Evolutionary conservation across 1,140 invertebrate genomes (phyloP).

Genomic region (Eulimnadia texana): DNA sequence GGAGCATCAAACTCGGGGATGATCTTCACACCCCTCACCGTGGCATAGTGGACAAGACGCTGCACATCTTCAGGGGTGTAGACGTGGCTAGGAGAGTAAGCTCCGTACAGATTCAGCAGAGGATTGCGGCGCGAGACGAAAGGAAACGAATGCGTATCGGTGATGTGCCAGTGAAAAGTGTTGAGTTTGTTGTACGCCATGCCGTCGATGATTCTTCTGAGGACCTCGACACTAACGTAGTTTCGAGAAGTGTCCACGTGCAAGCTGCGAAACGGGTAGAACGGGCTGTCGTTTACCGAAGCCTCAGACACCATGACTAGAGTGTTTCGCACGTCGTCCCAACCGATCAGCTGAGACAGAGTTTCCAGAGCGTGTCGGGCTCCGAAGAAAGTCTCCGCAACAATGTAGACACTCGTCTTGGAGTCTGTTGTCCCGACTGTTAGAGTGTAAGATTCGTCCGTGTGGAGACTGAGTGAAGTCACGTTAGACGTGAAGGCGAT

Average conservation of each 20-base stretch:
- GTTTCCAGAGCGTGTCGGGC: conserved; percentile 62
- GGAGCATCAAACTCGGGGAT: conserved; percentile 76
- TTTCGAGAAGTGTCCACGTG: conserved; percentile 63
- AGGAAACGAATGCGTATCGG: conserved; percentile 72
- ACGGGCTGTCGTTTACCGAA: conserved; percentile 47
- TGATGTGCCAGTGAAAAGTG: conserved; percentile 81
- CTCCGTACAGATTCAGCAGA: conserved; percentile 50
- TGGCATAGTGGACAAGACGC: conserved; percentile 50
- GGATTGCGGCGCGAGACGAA: conserved; percentile 51
- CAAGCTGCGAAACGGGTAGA: conserved; percentile 57
- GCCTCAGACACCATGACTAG: conserved; percentile 24
- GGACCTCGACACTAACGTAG: conserved; percentile 46
- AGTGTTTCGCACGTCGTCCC: conserved; percentile 11
- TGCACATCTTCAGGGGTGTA: conserved; percentile 54
- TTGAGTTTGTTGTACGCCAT: conserved; percentile 71
- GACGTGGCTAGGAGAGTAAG: conserved; percentile 48
- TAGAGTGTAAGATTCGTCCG: conserved; percentile 11
- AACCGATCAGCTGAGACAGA: conserved; percentile 48
- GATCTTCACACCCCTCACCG: conserved; percentile 55
- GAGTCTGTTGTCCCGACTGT: neutral
- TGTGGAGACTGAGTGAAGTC: neutral
- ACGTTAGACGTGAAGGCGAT: neutral
- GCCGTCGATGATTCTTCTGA: conserved; percentile 57
- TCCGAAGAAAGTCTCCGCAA: conserved; percentile 50
- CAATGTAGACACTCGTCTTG: conserved; percentile 38